Conservation (phyloP, 2,113 vertebrate genomes). For the Amblyopsis rosae region DNA sequence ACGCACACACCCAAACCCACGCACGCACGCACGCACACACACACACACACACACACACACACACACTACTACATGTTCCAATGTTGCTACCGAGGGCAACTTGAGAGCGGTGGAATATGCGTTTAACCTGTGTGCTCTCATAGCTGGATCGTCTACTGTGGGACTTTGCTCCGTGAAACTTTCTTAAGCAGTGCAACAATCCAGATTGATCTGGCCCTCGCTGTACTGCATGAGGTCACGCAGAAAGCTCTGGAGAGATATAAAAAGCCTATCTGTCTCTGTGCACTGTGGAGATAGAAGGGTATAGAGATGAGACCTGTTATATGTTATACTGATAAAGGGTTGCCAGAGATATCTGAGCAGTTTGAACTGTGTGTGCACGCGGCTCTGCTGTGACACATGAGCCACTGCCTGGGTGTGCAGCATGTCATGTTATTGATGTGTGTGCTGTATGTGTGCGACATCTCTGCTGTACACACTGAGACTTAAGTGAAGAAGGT, state of each 20-base stretch:
- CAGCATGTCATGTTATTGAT: slow-evolving; percentile 36
- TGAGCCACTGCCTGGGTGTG: slow-evolving; percentile 11
- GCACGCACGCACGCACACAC: slow-evolving; percentile 25
- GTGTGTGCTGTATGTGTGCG: slow-evolving; percentile 19
- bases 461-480: background rate
- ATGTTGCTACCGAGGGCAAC: slow-evolving; percentile 53
- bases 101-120: slow-evolving; percentile 40
- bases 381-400: slow-evolving; percentile 4
- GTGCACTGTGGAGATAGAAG: slow-evolving; percentile 56
- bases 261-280: slow-evolving; percentile 45
- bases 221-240: slow-evolving; percentile 36
- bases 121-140: slow-evolving; percentile 60
- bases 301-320: slow-evolving; percentile 46
- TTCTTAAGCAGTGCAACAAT: slow-evolving; percentile 66
- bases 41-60: slow-evolving; percentile 7
- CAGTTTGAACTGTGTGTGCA: slow-evolving; percentile 24
- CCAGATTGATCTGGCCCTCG: slow-evolving; percentile 52
- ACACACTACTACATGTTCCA: slow-evolving; percentile 20
- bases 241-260: slow-evolving; percentile 61
- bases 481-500: background rate
- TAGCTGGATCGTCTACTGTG: slow-evolving; percentile 49
- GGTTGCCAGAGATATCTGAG: slow-evolving; percentile 12
- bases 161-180: slow-evolving; percentile 59
- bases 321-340: slow-evolving; percentile 39
- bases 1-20: slow-evolving; percentile 4